Percentiles rank a stretch among this genome's conserved stretches.
phyloP scores from a whole-genome alignment of 2,888 invertebrate genomes.

The Ochropleura plecta region DNA sequence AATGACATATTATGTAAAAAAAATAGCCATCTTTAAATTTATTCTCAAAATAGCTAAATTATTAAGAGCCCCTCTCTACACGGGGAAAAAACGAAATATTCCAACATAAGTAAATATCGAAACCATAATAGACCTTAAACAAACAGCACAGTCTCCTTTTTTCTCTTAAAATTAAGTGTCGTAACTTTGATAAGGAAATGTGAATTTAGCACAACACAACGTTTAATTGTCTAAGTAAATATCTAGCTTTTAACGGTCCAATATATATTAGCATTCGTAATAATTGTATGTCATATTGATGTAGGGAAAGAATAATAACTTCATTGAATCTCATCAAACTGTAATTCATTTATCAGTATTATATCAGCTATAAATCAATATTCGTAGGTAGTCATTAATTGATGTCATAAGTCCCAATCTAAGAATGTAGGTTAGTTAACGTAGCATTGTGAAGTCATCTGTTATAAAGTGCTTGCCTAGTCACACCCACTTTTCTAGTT shows the following conservation, averaged over 20 bases:
- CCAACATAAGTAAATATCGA: neutral
- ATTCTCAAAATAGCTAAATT: neutral
- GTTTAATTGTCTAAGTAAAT: constrained; percentile 57
- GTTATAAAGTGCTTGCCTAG: constrained; percentile 65
- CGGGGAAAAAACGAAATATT: neutral
- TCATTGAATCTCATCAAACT: constrained; percentile 66
- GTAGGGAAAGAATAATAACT: constrained; percentile 57
- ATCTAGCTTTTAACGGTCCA: constrained; percentile 76
- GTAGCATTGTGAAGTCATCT: constrained; percentile 63
- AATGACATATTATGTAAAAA: too few relatives aligned
- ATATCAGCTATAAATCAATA: constrained; percentile 67
- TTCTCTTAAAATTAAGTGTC: constrained; percentile 55
- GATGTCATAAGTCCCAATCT: constrained; percentile 83
- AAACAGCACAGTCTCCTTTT: constrained; percentile 27
- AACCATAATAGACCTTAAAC: neutral
- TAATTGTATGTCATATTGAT: constrained; percentile 65
- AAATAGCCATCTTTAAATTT: too few relatives aligned
- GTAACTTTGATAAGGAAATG: constrained; percentile 50
- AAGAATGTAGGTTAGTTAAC: constrained; percentile 78
- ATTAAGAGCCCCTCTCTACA: neutral
- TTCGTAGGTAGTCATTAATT: constrained; percentile 70
- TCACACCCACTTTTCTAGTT: constrained; percentile 63
- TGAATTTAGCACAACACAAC: constrained; percentile 52
- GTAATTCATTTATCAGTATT: constrained; percentile 72
- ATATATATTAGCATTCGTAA: constrained; percentile 62